Evolutionary conservation across 2,888 invertebrate species (phyloP), one percentile per base, ranked within the genome.

Genomic region (Parnassius orleans): DNA sequence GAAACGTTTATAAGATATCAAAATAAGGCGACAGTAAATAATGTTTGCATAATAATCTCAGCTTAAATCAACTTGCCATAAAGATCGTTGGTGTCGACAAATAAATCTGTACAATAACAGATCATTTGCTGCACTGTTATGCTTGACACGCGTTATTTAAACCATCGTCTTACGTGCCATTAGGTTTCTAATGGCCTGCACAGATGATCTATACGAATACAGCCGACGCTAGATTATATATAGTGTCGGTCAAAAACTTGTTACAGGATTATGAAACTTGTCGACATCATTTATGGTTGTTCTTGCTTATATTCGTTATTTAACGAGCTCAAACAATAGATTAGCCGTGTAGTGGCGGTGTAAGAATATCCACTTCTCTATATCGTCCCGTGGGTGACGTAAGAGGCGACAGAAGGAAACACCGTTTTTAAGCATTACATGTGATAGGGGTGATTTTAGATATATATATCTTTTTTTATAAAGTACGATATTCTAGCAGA

Each of bases 141-240:
- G n/a, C n/a, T 51, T 56, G 52, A 63, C 56, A 63, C 59, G 59
- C 63, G 55, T 51, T 52, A 59, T 59, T 59, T 59, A 53, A 50
- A 59, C 55, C 55, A 15, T 42, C 24, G 14, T 24, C 44, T 11
- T 56, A 59, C 56, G 59, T 24, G 11, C 54, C 55, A 59, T 59
- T 63, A 59, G 53, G 51, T 55, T 54, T 33, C 42, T 51, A 55
- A 52, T 55, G 52, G 59, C 50, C 10, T 55, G 63, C 41, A 47
- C 59, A 24, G 42, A 5, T 46, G 63, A 58, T 58, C 63, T 59
- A 59, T 53, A 48, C 61, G 57, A 44, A 50, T 43, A 14, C 43
- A 51, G 44, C 58, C 43, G 42, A 52, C 41, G 52, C 63, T 60
- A 50, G 63, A 59, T 59, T 54, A 57, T 14, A 15, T 56, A 44